Conservation (phyloP, 2,888 invertebrate species). For the Lasioglossum lativentre region DNA sequence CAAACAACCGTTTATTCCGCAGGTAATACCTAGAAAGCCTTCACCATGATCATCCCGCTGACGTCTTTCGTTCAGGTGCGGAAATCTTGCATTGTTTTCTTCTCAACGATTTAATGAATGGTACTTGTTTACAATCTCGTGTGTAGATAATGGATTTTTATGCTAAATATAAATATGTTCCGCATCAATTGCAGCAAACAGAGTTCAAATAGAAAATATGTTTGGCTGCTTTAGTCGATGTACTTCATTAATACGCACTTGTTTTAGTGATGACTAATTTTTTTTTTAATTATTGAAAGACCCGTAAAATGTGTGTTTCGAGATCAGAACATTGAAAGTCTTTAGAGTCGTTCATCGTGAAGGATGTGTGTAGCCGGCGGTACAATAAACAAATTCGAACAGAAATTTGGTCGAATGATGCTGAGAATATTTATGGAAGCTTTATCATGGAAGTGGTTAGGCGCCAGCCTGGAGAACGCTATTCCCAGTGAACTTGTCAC, state of each 20-base stretch:
- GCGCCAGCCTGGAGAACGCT: not conserved
- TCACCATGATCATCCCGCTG: not conserved
- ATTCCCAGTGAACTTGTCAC: slow-evolving; percentile 31
- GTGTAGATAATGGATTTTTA: not conserved
- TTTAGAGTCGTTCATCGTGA: not conserved
- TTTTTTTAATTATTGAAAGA: too few species aligned
- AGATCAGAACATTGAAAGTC: not conserved
- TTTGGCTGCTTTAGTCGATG: too few species aligned
- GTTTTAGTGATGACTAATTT: too few species aligned
- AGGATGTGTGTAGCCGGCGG: not conserved
- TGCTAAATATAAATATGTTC: not conserved
- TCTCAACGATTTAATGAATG: not conserved
- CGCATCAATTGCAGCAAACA: too few species aligned
- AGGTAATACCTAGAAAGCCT: slow-evolving; percentile 41
- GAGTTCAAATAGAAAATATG: too few species aligned
- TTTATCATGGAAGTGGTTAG: not conserved
- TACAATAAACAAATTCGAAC: not conserved
- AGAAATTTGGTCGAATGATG: not conserved
- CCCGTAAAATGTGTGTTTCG: too few species aligned
- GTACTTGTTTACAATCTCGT: not conserved
- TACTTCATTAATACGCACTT: too few species aligned
- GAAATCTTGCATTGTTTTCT: not conserved
- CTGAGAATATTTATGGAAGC: not conserved
- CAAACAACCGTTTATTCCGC: slow-evolving; percentile 20
- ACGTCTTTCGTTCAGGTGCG: not conserved